Conservation (phyloP, 2,113 vertebrate genomes). For the Anoura caudifer region DNA sequence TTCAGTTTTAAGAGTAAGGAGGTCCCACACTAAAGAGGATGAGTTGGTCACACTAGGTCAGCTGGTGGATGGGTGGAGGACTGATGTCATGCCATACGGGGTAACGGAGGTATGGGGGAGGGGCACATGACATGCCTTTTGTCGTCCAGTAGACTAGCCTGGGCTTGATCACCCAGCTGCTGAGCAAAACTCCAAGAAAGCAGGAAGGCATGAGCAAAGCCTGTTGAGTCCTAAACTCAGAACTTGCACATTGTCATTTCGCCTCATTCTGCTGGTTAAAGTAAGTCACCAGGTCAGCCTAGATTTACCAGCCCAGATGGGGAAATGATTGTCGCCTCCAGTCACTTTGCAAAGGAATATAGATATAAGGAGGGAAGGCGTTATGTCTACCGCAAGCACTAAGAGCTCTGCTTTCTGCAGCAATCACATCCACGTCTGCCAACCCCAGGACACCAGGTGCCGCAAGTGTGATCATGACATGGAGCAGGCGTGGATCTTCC, state of each 20-base stretch:
- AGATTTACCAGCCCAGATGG: neutral
- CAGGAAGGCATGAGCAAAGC: neutral
- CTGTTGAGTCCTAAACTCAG: neutral
- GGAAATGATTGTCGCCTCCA: neutral
- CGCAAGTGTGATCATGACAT: accelerated
- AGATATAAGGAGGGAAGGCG: neutral
- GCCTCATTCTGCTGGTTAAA: neutral
- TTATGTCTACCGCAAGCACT: neutral
- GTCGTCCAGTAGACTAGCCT: neutral
- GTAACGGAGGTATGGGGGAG: neutral
- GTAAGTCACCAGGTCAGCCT: neutral
- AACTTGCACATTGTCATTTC: neutral
- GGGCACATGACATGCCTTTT: neutral
- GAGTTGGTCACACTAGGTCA: neutral
- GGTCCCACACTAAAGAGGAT: neutral
- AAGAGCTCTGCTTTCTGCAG: neutral
- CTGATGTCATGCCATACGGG: neutral
- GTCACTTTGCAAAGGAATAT: neutral
- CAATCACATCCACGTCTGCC: too few species aligned
- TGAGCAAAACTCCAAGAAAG: neutral
- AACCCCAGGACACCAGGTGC: neutral
- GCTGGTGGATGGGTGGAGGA: neutral
- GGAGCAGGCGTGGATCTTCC: neutral
- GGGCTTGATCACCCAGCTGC: neutral
- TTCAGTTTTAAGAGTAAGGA: neutral